Percentiles rank a stretch among this genome's conserved stretches.
phyloP scores from a whole-genome alignment of 2,797 vertebrate genomes.

The Labeo calbasu region DNA sequence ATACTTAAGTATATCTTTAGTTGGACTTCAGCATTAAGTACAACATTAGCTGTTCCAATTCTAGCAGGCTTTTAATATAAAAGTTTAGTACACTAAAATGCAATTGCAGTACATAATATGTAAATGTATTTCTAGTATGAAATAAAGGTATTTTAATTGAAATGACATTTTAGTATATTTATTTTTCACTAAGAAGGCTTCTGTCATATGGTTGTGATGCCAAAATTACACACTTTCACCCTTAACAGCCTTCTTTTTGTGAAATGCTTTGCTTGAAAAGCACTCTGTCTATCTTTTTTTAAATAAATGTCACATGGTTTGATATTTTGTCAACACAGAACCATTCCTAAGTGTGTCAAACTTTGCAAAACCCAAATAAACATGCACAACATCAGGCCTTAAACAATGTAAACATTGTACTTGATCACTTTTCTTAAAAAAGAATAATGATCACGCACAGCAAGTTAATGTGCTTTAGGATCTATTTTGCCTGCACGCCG shows the following conservation, averaged over 20 bases:
- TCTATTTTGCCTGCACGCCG: not conserved
- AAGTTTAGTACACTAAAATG: too few relatives aligned
- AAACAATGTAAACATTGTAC: not conserved
- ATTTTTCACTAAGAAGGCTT: not conserved
- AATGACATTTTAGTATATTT: too few relatives aligned
- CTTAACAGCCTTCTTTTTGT: not conserved
- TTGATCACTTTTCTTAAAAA: not conserved
- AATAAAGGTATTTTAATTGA: too few relatives aligned
- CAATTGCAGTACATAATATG: too few relatives aligned
- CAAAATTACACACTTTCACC: not conserved
- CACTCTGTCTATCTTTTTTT: not conserved
- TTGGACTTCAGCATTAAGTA: too few relatives aligned
- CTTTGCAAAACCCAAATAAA: not conserved
- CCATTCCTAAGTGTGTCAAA: not conserved
- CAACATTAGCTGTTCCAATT: too few relatives aligned
- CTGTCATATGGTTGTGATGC: not conserved
- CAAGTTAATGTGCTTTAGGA: not conserved
- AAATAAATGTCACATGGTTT: not conserved
- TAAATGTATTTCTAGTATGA: too few relatives aligned
- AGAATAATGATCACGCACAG: constrained; percentile 4
- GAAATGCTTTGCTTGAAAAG: not conserved
- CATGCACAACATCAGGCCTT: not conserved
- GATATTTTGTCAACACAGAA: not conserved
- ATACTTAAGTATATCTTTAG: too few relatives aligned
- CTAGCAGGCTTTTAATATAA: too few relatives aligned